A percentile compares a stretch with the other conserved stretches of the same genome.
Conservation (phyloP, 2,888 invertebrate genomes). For the Volucella zonaria region DNA sequence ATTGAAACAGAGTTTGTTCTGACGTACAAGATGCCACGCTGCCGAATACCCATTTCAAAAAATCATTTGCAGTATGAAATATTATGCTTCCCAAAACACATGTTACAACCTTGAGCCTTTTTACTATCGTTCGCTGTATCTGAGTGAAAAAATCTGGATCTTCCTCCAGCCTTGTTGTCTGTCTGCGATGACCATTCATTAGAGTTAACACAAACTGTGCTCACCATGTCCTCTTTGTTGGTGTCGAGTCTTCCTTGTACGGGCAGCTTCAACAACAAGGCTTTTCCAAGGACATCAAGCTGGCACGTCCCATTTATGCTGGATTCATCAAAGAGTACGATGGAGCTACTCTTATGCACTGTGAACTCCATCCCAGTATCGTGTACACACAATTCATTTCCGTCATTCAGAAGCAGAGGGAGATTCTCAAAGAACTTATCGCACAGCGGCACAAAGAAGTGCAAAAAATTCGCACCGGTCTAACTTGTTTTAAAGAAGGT, state of each 20-base stretch:
- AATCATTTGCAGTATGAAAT: not conserved
- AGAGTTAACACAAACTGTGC: too few relatives aligned
- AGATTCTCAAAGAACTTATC: too few relatives aligned
- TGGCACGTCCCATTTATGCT: too few relatives aligned
- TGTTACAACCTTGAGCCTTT: not conserved
- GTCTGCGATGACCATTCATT: constrained; percentile 1
- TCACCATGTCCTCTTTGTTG: constrained; percentile 9
- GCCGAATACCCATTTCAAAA: not conserved
- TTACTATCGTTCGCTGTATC: not conserved
- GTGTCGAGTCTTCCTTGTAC: constrained; percentile 34
- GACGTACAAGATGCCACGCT: constrained; percentile 19
- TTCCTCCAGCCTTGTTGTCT: not conserved
- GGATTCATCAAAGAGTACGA: too few relatives aligned
- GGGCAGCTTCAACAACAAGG: constrained; percentile 43
- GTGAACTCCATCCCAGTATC: too few relatives aligned
- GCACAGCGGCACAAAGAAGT: too few relatives aligned
- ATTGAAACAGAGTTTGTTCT: constrained; percentile 32
- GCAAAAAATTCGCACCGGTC: too few relatives aligned
- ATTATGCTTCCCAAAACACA: not conserved
- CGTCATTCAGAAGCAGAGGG: too few relatives aligned
- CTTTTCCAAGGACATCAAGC: too few relatives aligned
- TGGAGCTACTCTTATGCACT: too few relatives aligned
- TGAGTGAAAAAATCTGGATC: constrained; percentile 4
- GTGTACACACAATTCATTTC: too few relatives aligned
- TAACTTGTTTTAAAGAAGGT: too few relatives aligned